Base-by-base conservation (phyloP, 2,113 vertebrate species). In the Polyodon spathula region DNA sequence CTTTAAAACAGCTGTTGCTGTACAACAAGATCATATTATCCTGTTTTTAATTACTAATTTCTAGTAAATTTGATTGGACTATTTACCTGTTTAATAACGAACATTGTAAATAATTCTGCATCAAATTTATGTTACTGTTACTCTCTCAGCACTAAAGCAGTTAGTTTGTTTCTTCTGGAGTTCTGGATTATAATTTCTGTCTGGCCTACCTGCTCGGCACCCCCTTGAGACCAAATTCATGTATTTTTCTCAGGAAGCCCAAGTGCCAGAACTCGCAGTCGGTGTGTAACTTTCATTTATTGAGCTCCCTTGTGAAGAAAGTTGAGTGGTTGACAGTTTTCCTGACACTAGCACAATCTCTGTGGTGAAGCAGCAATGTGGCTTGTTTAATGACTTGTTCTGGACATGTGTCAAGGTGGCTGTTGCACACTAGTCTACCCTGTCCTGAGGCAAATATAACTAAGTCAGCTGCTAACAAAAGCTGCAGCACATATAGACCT, bases 141-240 rank as follows among this genome's bases (percentile, higher is more conserved):
- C n/a, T n/a, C n/a, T n/a, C n/a, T n/a, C n/a, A n/a, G 6, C 57
- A 54, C 57, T 15, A 27, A 51, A 46, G 42, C 51, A 48, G n/a
- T 6, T 37, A 59, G 64, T 16, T 27, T 66, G 64, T n/a, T 66
- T 64, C 60, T 63, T 44, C 60, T 73, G 78, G 78, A 81, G 81
- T 78, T 77, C 79, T 75, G 73, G 71, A 72, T 74, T 87, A 83
- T 81, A 86, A 86, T 85, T 85, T 82, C 81, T 85, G 82, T 81
- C 81, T 87, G 81, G 80, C 81, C 81, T 80, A 82, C 72, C 79
- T 85, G 79, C 72, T 64, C 70, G 63, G 66, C 80, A 72, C 67
- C 78, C 76, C 85, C 70, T 68, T 73, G 85, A 84, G 81, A 71
- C 71, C 76, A 75, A 75, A 77, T 72, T 76, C 77, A 74, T 76